Evolutionary conservation across 2,113 vertebrate genomes (phyloP).

Genomic region (Xyrauchen texanus): DNA sequence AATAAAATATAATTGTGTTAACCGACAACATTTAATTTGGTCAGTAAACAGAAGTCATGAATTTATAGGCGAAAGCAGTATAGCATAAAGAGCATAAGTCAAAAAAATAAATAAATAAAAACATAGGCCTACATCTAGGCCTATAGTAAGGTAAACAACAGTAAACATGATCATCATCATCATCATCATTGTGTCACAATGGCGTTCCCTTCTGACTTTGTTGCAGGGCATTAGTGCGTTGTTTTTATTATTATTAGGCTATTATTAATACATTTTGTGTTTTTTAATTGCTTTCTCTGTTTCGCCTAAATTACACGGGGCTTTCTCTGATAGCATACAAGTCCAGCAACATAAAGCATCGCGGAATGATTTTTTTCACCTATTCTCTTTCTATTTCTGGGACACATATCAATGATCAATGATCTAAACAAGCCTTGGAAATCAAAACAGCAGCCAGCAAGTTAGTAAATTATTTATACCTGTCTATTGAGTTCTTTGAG

Average conservation of each 20-base stretch:
- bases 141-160: too few species aligned
- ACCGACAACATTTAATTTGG: too few species aligned
- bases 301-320: not conserved
- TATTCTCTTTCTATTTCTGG: not conserved
- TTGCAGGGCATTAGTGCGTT: too few species aligned
- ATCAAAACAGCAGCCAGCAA: constrained; percentile 43
- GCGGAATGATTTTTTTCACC: constrained; percentile 5
- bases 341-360: not conserved
- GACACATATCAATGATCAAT: constrained; percentile 46
- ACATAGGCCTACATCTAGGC: too few species aligned
- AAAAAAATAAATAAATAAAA: too few species aligned
- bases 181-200: too few species aligned
- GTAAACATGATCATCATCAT: too few species aligned
- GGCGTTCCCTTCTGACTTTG: too few species aligned
- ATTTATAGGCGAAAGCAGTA: too few species aligned
- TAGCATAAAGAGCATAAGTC: too few species aligned
- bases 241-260: not conserved
- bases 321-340: not conserved
- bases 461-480: constrained; percentile 51
- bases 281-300: not conserved
- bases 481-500: constrained; percentile 38
- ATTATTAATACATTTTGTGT: not conserved
- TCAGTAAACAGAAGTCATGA: too few species aligned
- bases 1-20: too few species aligned
- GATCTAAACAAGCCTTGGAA: constrained; percentile 40